Evolutionary conservation across 2,797 vertebrate genomes (phyloP).

Genomic region (Falco concolor): DNA sequence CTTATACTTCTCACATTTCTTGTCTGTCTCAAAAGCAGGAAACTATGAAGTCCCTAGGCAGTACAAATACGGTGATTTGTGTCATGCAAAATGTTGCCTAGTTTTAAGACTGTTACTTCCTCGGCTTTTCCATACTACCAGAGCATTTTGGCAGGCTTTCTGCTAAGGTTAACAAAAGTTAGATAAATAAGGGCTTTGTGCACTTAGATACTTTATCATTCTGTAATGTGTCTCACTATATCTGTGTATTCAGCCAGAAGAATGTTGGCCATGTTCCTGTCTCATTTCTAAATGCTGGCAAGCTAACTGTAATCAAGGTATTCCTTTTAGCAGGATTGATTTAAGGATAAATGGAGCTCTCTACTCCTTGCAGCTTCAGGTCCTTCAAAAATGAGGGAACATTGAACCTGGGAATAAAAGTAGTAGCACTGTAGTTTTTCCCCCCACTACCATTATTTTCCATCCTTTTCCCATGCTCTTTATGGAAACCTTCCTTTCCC

Average conservation of each 20-base stretch:
- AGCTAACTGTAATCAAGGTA: not conserved
- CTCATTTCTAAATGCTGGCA: constrained; percentile 38
- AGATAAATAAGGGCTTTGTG: constrained; percentile 44
- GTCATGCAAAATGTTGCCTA: not conserved
- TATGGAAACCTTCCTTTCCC: not conserved
- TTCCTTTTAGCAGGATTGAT: constrained; percentile 37
- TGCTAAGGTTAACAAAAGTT: constrained; percentile 51
- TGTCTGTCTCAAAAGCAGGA: constrained; percentile 4
- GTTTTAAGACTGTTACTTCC: not conserved
- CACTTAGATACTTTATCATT: constrained; percentile 32
- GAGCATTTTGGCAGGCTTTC: constrained; percentile 38
- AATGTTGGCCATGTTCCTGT: constrained; percentile 25
- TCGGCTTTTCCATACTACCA: not conserved
- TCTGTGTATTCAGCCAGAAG: constrained; percentile 47
- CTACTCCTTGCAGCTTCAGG: not conserved
- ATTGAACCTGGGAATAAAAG: not conserved
- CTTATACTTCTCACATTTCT: not conserved
- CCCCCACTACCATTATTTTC: not conserved
- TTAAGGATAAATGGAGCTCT: not conserved
- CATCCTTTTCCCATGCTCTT: not conserved
- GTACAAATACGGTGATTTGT: not conserved
- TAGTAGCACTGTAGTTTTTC: not conserved
- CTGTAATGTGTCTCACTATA: not conserved
- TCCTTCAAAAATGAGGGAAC: not conserved
- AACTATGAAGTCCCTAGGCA: not conserved